These are phyloP conservation scores for Dendrocincla tyrannina DNA, from an alignment of 2,797 vertebrate genomes.

Conservation along the genomic window DNA sequence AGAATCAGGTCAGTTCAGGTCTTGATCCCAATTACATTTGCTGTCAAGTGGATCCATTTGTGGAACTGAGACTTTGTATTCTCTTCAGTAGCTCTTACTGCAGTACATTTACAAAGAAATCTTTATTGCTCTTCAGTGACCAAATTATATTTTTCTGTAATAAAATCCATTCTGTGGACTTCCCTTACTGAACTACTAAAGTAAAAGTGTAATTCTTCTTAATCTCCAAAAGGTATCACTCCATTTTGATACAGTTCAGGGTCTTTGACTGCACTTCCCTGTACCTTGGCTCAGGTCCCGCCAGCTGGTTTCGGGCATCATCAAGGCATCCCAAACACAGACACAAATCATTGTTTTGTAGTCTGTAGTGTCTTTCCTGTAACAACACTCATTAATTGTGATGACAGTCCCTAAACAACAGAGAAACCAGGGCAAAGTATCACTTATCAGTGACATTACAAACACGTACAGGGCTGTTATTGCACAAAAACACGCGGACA, in stretches of 20 bases:
- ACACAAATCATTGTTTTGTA: background rate
- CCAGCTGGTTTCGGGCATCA: background rate
- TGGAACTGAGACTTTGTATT: background rate
- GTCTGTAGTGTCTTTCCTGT: background rate
- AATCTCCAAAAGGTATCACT: background rate
- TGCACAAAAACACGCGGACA: rapidly evolving
- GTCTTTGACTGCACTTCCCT: background rate
- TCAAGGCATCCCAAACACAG: background rate
- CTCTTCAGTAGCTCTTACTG: background rate
- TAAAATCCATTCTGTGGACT: background rate
- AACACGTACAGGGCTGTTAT: rapidly evolving
- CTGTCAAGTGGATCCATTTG: constrained; percentile 20
- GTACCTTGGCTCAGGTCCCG: background rate
- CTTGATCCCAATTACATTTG: constrained; percentile 45
- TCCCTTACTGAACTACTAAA: background rate
- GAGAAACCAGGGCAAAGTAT: background rate
- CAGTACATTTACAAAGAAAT: background rate
- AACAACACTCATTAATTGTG: background rate
- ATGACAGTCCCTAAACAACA: background rate
- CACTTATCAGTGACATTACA: background rate
- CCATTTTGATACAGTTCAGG: background rate
- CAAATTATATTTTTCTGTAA: constrained; percentile 7
- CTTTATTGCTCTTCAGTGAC: constrained; percentile 25
- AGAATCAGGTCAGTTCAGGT: constrained; percentile 7
- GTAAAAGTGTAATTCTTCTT: background rate